These are phyloP conservation scores for Gorsachius goisagi DNA, from an alignment of 2,113 vertebrate species.

Conservation along the genomic window DNA sequence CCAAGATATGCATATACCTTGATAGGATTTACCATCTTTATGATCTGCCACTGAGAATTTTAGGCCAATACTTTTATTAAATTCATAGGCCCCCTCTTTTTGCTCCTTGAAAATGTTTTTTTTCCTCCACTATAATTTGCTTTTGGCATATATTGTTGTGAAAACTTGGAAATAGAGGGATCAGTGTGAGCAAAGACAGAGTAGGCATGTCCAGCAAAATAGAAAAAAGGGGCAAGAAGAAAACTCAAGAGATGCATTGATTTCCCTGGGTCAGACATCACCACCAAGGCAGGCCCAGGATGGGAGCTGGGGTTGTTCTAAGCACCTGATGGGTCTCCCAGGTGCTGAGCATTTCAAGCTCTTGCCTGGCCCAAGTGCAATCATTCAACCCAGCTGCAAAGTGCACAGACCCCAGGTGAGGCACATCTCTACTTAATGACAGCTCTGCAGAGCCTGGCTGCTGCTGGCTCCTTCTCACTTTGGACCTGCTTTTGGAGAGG, in stretches of 20 bases:
- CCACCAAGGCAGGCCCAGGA: background rate
- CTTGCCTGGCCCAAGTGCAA: background rate
- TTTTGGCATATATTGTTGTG: background rate
- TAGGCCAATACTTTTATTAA: background rate
- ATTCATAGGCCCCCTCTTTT: background rate
- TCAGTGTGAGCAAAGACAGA: background rate
- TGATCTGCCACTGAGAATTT: background rate
- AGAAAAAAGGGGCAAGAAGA: background rate
- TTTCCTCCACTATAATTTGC: background rate
- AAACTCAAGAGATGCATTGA: background rate
- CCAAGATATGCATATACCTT: background rate
- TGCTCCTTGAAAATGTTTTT: background rate
- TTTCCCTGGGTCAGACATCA: background rate
- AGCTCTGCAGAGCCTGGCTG: fast-evolving
- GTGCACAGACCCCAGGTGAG: background rate
- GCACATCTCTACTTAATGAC: background rate
- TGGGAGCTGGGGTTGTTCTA: background rate
- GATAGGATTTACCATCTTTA: background rate
- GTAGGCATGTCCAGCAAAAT: background rate
- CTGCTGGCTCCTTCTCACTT: background rate
- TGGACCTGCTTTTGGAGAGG: background rate
- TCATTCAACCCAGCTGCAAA: background rate
- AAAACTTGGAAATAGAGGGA: background rate
- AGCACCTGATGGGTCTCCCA: background rate
- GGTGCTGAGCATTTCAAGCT: background rate